These are phyloP conservation scores for Takifugu bimaculatus DNA, from an alignment of 2,113 vertebrate genomes.

Conservation along the genomic window DNA sequence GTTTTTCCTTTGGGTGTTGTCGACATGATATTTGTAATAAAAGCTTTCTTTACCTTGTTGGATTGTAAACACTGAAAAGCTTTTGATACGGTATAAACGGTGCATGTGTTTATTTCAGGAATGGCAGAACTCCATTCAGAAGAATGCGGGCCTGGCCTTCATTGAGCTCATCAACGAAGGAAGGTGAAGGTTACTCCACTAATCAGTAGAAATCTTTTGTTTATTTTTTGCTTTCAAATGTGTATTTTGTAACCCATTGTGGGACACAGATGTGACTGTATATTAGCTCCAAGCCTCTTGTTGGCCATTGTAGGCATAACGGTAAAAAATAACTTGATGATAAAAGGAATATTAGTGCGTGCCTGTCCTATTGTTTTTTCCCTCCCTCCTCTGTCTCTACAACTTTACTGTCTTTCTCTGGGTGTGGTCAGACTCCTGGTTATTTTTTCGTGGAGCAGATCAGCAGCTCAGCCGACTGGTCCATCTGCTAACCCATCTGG, in stretches of 20 bases:
- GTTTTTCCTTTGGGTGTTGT: slow-evolving; percentile 50
- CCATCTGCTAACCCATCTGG: slow-evolving; percentile 95
- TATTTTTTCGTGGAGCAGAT: slow-evolving; percentile 67
- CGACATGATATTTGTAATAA: slow-evolving; percentile 34
- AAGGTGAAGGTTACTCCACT: slow-evolving; percentile 78
- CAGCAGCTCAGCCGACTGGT: slow-evolving; percentile 72
- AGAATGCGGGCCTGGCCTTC: slow-evolving; percentile 96
- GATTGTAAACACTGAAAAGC: slow-evolving; percentile 47
- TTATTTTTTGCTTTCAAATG: not conserved
- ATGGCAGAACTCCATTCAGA: slow-evolving; percentile 99
- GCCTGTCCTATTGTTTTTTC: not conserved
- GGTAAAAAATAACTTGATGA: slow-evolving; percentile 25
- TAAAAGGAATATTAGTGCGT: slow-evolving; percentile 5
- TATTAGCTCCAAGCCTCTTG: slow-evolving; percentile 47
- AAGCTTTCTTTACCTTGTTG: slow-evolving; percentile 47
- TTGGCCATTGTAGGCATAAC: slow-evolving; percentile 15
- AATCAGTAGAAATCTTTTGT: not conserved
- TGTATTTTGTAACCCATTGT: not conserved
- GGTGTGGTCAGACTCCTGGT: slow-evolving; percentile 55
- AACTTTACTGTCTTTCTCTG: slow-evolving; percentile 6
- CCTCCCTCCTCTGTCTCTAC: slow-evolving; percentile 21
- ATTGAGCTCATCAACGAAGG: slow-evolving; percentile 99
- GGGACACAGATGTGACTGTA: not conserved
- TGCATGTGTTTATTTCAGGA: slow-evolving; percentile 78
- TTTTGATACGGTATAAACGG: slow-evolving; percentile 36